Percentiles rank a stretch among this genome's conserved stretches.
phyloP scores from a whole-genome alignment of 2,797 vertebrate species.

The Scarus forsteni region DNA sequence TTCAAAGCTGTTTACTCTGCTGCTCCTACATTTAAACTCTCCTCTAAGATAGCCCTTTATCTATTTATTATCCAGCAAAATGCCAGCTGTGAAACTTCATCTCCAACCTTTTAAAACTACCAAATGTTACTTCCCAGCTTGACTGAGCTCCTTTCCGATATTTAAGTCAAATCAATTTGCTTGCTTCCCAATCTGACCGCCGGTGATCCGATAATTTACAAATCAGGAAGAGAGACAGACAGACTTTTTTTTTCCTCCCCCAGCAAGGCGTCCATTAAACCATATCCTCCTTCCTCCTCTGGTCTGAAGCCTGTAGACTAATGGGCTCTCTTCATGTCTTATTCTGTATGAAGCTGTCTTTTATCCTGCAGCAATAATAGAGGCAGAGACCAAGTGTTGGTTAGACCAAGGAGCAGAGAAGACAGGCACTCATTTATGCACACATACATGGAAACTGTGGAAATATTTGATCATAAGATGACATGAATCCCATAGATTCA shows the following conservation, averaged over 20 bases:
- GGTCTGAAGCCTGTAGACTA: constrained; percentile 73
- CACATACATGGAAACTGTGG: constrained; percentile 31
- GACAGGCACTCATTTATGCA: constrained; percentile 31
- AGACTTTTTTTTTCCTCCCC: constrained; percentile 26
- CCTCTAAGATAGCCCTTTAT: constrained; percentile 30
- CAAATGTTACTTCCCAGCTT: constrained; percentile 62
- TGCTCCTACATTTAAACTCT: constrained; percentile 51
- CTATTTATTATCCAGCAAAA: constrained; percentile 67
- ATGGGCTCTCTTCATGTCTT: constrained; percentile 79
- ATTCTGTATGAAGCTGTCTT: constrained; percentile 80
- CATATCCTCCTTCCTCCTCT: constrained; percentile 75
- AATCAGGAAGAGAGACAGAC: constrained; percentile 47
- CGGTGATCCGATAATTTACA: constrained; percentile 50
- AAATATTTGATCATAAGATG: constrained; percentile 17
- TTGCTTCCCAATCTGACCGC: constrained; percentile 44
- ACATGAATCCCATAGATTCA: constrained; percentile 13
- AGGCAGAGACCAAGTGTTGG: constrained; percentile 56
- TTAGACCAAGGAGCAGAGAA: constrained; percentile 60
- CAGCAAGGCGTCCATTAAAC: constrained; percentile 73
- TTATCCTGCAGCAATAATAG: constrained; percentile 72
- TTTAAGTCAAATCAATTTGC: constrained; percentile 58
- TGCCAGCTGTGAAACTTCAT: constrained; percentile 62
- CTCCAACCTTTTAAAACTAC: constrained; percentile 43
- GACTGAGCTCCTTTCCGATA: constrained; percentile 56
- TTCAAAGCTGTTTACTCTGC: constrained; percentile 58